Evolutionary conservation across 2,797 vertebrate genomes (phyloP).

Genomic region (Squalus acanthias): DNA sequence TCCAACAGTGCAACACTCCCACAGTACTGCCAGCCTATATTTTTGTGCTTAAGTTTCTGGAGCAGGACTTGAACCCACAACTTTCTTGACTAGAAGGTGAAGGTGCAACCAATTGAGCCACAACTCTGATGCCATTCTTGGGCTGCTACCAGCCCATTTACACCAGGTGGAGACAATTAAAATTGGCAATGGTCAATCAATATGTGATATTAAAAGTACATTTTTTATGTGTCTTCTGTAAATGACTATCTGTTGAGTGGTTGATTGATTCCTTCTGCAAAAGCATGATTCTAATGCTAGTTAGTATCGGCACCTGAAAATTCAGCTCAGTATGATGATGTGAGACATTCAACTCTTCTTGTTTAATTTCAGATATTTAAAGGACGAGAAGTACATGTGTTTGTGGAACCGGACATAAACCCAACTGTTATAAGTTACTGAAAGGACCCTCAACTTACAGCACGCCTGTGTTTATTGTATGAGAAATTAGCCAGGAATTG

Average conservation of each 20-base stretch:
- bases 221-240: not conserved
- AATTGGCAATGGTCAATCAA: not conserved
- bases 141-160: too few relatives aligned
- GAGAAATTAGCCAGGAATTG: not conserved
- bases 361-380: not conserved
- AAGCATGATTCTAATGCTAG: not conserved
- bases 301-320: not conserved
- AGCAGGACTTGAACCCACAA: too few relatives aligned
- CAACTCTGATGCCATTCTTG: too few relatives aligned
- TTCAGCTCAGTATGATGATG: not conserved
- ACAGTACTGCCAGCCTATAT: too few relatives aligned
- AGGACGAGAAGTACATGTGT: not conserved
- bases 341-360: not conserved
- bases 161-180: not conserved
- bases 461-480: not conserved
- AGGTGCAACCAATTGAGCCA: too few relatives aligned
- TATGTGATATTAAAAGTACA: not conserved
- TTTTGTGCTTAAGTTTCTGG: too few relatives aligned
- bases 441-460: not conserved
- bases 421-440: not conserved
- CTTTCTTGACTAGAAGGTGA: too few relatives aligned
- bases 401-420: not conserved
- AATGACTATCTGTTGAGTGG: too few relatives aligned
- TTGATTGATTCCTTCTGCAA: not conserved
- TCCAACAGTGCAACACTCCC: too few relatives aligned